phyloP scores from a whole-genome alignment of 2,888 invertebrate species.

The Achlya flavicornis region DNA sequence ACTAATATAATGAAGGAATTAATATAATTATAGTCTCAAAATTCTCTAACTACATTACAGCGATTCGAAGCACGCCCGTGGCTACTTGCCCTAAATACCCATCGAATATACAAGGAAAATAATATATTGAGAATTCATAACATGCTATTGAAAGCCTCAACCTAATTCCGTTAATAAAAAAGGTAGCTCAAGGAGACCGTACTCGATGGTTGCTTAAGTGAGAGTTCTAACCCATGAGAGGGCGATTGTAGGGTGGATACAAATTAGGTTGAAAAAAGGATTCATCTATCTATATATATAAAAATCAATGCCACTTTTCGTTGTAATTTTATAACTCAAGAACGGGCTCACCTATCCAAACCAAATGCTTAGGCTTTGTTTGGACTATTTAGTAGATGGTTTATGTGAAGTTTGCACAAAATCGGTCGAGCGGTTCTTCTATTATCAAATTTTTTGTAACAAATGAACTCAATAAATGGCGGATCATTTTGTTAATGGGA shows the following conservation, averaged over 20 bases:
- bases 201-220: not conserved
- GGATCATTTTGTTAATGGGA: no score
- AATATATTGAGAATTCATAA: constrained; percentile 1
- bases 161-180: constrained; percentile 6
- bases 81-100: not conserved
- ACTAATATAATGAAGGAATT: no score
- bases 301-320: no score
- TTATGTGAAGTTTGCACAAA: no score
- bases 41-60: not conserved
- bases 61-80: not conserved
- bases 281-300: no score
- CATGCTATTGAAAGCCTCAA: not conserved
- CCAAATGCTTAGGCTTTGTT: no score
- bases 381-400: no score
- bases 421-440: no score
- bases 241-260: not conserved
- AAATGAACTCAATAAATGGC: no score
- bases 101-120: not conserved
- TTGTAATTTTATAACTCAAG: no score
- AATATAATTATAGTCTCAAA: not conserved
- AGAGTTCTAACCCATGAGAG: not conserved
- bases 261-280: not conserved
- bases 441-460: no score
- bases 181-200: not conserved
- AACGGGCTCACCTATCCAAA: no score